phyloP scores from a whole-genome alignment of 2,888 invertebrate species.

The Griposia aprilina region DNA sequence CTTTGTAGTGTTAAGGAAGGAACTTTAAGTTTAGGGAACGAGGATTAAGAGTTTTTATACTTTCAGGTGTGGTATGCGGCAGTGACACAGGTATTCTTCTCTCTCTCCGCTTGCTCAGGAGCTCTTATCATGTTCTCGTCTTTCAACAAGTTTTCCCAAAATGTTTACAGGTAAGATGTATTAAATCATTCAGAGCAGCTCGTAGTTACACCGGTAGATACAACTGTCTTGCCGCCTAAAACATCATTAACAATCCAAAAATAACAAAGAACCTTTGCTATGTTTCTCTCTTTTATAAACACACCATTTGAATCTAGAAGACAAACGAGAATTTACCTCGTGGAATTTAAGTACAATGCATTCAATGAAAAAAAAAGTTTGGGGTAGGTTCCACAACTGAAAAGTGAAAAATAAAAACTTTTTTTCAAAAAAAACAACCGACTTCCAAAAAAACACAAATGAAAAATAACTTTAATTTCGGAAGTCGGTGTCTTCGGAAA shows the following conservation, averaged over 20 bases:
- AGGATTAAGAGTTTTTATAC: slow-evolving; percentile 13
- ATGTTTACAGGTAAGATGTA: slow-evolving; percentile 91
- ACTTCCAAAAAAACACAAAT: too few species aligned
- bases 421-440: too few species aligned
- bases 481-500: too few species aligned
- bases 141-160: slow-evolving; percentile 93
- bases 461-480: too few species aligned
- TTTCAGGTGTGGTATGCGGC: slow-evolving; percentile 94
- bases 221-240: too few species aligned
- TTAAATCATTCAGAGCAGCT: neutral
- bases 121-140: slow-evolving; percentile 95
- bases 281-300: neutral
- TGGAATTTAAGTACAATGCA: neutral
- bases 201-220: neutral
- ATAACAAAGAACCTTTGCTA: neutral
- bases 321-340: neutral
- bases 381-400: too few species aligned
- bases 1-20: neutral
- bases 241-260: neutral
- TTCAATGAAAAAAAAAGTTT: too few species aligned
- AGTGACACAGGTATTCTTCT: slow-evolving; percentile 95
- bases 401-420: too few species aligned
- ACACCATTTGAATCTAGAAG: neutral
- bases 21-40: neutral
- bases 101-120: slow-evolving; percentile 94